Evolutionary conservation across 2,797 vertebrate species (phyloP).

Genomic region (Adelosebastes latens): DNA sequence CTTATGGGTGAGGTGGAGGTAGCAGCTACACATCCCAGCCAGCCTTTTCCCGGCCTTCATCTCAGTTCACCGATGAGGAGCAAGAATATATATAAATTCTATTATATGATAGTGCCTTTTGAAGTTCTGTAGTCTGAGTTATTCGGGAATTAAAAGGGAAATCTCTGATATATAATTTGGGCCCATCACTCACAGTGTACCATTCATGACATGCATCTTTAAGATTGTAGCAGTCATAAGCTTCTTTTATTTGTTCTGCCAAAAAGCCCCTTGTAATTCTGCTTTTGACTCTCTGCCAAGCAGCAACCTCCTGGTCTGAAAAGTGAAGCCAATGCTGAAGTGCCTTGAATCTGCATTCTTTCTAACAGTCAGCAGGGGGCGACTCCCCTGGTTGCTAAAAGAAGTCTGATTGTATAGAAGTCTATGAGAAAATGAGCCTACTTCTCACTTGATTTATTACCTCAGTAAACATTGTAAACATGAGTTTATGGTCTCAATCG

Average conservation of each 20-base stretch:
- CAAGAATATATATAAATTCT: background rate
- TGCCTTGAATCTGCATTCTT: no score
- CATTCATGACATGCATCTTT: background rate
- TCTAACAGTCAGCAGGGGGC: no score
- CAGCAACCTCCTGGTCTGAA: no score
- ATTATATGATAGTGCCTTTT: background rate
- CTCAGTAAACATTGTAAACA: no score
- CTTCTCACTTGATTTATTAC: no score
- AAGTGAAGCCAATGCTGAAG: no score
- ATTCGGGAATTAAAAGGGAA: background rate
- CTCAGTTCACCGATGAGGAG: background rate
- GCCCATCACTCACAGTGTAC: background rate
- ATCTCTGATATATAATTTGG: background rate
- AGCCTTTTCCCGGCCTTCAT: background rate
- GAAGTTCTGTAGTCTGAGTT: background rate
- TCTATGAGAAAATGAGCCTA: no score
- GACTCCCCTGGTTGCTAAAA: no score
- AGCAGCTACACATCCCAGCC: background rate
- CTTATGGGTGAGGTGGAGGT: slow-evolving; percentile 2
- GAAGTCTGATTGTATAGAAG: no score
- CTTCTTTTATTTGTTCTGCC: background rate
- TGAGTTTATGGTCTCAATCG: no score
- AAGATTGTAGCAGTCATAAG: background rate
- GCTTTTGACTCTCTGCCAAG: background rate
- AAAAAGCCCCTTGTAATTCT: background rate